Conservation (phyloP, 1,140 invertebrate species). For the Ostrea denselamellosa region DNA sequence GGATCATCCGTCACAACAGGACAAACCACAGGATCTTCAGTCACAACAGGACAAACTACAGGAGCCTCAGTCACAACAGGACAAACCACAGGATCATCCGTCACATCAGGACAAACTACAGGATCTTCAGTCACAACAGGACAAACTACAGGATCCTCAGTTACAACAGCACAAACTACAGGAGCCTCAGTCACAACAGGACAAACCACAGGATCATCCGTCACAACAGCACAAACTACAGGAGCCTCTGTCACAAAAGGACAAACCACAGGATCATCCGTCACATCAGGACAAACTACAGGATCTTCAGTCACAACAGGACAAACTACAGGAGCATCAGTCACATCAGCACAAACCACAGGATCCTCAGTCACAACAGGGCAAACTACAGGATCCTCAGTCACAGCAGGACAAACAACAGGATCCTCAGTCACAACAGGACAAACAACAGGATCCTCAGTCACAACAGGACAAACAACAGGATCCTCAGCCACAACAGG, state of each 20-base stretch:
- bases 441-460: neutral
- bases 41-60: too few relatives aligned
- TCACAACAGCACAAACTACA: neutral
- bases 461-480: neutral
- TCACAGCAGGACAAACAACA: neutral
- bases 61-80: too few relatives aligned
- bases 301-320: neutral
- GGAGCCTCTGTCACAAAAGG: neutral
- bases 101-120: neutral
- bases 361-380: neutral
- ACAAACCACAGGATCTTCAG: too few relatives aligned
- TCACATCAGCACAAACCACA: neutral
- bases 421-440: too few relatives aligned
- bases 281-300: neutral
- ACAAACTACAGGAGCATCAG: neutral
- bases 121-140: neutral
- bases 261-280: neutral
- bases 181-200: neutral
- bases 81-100: neutral
- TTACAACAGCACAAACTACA: neutral
- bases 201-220: neutral
- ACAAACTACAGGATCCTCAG: neutral
- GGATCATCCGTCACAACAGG: neutral
- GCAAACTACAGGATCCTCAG: neutral
- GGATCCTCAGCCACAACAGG: neutral